Percentiles rank a stretch among this genome's conserved stretches.
phyloP scores from a whole-genome alignment of 1,140 invertebrate genomes.

The Euwallacea similis region DNA sequence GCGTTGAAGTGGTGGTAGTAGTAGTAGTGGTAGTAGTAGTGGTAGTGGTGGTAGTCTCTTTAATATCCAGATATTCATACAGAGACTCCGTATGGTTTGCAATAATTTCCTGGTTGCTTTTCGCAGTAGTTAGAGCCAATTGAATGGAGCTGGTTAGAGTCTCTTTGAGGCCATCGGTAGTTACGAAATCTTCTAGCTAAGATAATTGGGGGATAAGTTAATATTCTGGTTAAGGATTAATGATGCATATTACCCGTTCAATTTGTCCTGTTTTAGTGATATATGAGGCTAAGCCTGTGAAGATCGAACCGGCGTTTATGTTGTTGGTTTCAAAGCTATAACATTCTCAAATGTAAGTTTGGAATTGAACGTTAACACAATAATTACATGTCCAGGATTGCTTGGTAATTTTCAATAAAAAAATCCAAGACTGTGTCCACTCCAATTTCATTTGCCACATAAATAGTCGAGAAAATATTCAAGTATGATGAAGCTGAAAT shows the following conservation, averaged over 20 bases:
- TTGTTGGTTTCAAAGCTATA: constrained; percentile 1
- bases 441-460: constrained; percentile 52
- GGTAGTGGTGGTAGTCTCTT: neutral
- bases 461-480: constrained; percentile 54
- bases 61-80: neutral
- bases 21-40: neutral
- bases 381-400: constrained; percentile 16
- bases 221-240: neutral
- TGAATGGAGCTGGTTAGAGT: neutral
- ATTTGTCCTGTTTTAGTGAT: constrained; percentile 1
- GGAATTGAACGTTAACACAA: too few relatives aligned
- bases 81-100: neutral
- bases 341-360: too few relatives aligned
- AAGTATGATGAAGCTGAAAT: constrained; percentile 44
- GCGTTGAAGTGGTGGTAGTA: neutral
- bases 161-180: neutral
- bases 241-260: neutral
- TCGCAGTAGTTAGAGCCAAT: neutral
- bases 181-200: constrained; percentile 3
- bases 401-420: constrained; percentile 44
- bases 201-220: neutral
- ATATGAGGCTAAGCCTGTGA: constrained; percentile 2
- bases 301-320: neutral
- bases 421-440: constrained; percentile 56
- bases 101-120: constrained; percentile 3